Percentiles rank a stretch among this genome's conserved stretches.
These are phyloP conservation scores for Carassius auratus DNA, from an alignment of 2,113 vertebrate genomes.

Conservation along the genomic window DNA sequence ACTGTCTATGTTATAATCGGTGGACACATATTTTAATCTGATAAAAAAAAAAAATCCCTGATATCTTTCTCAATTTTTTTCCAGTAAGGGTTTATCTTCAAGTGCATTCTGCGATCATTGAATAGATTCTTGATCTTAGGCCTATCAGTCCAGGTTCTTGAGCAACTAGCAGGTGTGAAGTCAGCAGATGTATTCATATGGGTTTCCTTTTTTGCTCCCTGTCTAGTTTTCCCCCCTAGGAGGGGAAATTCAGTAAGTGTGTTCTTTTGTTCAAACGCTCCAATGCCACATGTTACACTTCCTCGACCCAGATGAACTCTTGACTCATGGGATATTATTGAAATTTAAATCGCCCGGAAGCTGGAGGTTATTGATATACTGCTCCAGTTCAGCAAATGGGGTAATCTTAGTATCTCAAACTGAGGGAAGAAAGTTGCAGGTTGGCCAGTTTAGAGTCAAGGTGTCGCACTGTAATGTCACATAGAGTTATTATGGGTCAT, in stretches of 20 bases:
- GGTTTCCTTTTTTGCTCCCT: conserved; percentile 13
- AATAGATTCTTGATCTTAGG: neutral
- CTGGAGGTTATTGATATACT: neutral
- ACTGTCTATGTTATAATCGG: neutral
- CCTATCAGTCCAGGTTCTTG: neutral
- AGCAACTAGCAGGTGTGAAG: conserved; percentile 21
- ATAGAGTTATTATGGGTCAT: conserved; percentile 66
- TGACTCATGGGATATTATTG: conserved; percentile 26
- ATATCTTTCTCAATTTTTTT: neutral
- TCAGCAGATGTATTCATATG: conserved; percentile 1
- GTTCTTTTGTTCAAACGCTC: conserved; percentile 36
- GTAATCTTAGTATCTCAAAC: neutral
- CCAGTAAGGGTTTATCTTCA: neutral
- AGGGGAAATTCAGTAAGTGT: conserved; percentile 34
- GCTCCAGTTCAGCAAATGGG: conserved; percentile 1
- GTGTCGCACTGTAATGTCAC: conserved; percentile 22
- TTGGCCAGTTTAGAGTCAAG: conserved; percentile 9
- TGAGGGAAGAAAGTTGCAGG: conserved; percentile 21
- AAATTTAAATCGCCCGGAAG: neutral
- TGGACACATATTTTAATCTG: neutral
- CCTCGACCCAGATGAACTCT: conserved; percentile 38
- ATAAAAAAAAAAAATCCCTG: neutral
- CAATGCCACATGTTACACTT: conserved; percentile 37
- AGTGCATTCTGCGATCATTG: neutral
- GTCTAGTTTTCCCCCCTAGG: neutral